Percentiles rank a stretch among this genome's conserved stretches.
Evolutionary conservation across 2,888 invertebrate species (phyloP).

Genomic region (Lasioglossum calceatum): DNA sequence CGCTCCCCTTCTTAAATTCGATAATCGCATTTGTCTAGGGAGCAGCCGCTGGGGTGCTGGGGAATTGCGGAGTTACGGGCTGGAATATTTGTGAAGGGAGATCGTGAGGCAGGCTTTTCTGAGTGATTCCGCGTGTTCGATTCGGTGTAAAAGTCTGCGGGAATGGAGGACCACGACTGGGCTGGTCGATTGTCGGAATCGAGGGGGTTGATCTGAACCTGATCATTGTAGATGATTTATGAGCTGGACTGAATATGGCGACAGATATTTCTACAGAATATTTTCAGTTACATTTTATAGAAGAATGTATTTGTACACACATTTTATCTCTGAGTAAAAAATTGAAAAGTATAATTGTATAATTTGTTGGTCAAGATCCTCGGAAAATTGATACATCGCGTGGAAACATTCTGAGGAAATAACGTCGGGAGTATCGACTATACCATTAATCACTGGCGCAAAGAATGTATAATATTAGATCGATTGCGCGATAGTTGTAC

Average conservation of each 20-base stretch:
- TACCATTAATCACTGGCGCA: background rate
- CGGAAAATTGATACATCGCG: background rate
- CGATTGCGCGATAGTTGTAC: background rate
- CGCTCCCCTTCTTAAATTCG: background rate
- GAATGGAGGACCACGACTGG: background rate
- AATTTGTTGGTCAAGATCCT: background rate
- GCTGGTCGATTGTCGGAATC: background rate
- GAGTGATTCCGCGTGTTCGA: background rate
- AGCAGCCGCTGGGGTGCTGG: background rate
- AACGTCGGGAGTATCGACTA: background rate
- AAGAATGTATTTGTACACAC: background rate
- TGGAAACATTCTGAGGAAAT: background rate
- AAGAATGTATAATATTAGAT: background rate
- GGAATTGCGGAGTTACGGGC: background rate
- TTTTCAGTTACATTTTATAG: background rate
- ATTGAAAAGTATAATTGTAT: background rate
- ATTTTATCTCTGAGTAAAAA: background rate
- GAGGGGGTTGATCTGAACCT: background rate
- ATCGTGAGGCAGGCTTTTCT: background rate
- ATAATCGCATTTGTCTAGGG: conserved; percentile 3
- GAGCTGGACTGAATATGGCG: background rate
- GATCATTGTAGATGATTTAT: background rate
- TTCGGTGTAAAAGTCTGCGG: background rate
- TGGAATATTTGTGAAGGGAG: conserved; percentile 1
- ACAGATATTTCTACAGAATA: background rate